phyloP scores from a whole-genome alignment of 2,113 vertebrate species.

The Larimichthys crocea region DNA sequence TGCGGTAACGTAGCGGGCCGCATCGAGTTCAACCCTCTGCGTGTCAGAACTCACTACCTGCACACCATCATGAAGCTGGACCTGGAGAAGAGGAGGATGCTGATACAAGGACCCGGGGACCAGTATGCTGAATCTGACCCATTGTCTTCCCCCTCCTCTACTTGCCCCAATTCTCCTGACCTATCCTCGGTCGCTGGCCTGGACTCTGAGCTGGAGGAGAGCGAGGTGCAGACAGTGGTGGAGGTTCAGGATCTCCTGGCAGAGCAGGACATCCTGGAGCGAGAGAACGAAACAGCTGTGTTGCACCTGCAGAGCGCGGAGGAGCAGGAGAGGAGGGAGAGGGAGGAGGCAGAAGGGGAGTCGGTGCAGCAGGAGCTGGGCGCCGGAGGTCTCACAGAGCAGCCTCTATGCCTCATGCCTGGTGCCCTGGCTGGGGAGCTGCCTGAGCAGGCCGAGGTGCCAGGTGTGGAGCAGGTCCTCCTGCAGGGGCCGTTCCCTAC shows the following conservation, averaged over 20 bases:
- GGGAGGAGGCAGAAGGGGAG: conserved; percentile 87
- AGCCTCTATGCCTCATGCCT: conserved; percentile 87
- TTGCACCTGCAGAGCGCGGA: conserved; percentile 95
- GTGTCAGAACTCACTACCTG: conserved; percentile 96
- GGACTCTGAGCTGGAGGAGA: conserved; percentile 72
- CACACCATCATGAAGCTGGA: conserved; percentile 99
- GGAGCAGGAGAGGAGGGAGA: conserved; percentile 91
- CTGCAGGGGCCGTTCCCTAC: conserved; percentile 90
- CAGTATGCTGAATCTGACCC: conserved; percentile 63
- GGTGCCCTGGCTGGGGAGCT: conserved; percentile 79
- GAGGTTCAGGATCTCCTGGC: conserved; percentile 76
- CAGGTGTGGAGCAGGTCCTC: conserved; percentile 83
- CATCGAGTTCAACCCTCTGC: conserved; percentile 96
- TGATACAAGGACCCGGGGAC: conserved; percentile 61
- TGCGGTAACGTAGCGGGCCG: conserved; percentile 93
- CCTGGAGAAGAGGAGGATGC: conserved; percentile 89
- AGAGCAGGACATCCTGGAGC: conserved; percentile 84
- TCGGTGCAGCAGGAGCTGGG: conserved; percentile 77
- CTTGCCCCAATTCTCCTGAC: conserved; percentile 63
- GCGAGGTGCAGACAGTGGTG: conserved; percentile 53
- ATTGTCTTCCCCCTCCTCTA: conserved; percentile 53
- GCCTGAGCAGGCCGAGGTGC: conserved; percentile 74
- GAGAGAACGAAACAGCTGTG: conserved; percentile 92
- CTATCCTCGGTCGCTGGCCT: conserved; percentile 52
- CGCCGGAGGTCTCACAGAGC: conserved; percentile 73